phyloP scores from a whole-genome alignment of 2,797 vertebrate genomes.

The Hippopotamyrus pictus region DNA sequence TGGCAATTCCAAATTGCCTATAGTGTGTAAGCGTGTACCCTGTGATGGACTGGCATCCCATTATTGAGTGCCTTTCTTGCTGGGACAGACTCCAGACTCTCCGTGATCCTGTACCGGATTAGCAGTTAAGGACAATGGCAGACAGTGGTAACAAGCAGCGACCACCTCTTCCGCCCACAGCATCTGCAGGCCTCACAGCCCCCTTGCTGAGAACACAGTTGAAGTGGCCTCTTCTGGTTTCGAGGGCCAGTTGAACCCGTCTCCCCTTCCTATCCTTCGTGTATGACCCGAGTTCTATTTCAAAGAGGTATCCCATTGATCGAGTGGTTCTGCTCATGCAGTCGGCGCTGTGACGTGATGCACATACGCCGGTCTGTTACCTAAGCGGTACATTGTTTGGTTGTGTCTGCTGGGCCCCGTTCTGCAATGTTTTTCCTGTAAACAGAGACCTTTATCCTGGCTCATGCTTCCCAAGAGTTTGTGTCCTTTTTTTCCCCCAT shows the following conservation, averaged over 20 bases:
- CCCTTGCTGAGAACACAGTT: neutral
- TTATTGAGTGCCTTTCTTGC: neutral
- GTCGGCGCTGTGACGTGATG: neutral
- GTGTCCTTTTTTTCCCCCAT: neutral
- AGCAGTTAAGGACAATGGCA: neutral
- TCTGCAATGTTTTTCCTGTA: neutral
- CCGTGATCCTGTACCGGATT: neutral
- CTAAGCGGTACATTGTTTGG: neutral
- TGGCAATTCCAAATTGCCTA: neutral
- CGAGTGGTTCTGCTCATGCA: neutral
- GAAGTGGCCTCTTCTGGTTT: slow-evolving; percentile 19
- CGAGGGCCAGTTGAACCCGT: slow-evolving; percentile 16
- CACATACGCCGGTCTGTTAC: neutral
- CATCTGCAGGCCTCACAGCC: neutral
- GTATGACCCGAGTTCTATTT: slow-evolving; percentile 5
- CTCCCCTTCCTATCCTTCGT: neutral
- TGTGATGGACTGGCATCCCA: neutral
- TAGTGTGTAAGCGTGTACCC: neutral
- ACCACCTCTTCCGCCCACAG: neutral
- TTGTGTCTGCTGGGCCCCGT: neutral
- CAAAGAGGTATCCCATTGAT: slow-evolving; percentile 13
- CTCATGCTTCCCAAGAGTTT: neutral
- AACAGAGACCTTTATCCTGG: neutral
- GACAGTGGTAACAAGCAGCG: neutral
- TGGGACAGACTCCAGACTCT: neutral